phyloP scores from a whole-genome alignment of 2,797 vertebrate genomes.

The Trichosurus vulpecula region DNA sequence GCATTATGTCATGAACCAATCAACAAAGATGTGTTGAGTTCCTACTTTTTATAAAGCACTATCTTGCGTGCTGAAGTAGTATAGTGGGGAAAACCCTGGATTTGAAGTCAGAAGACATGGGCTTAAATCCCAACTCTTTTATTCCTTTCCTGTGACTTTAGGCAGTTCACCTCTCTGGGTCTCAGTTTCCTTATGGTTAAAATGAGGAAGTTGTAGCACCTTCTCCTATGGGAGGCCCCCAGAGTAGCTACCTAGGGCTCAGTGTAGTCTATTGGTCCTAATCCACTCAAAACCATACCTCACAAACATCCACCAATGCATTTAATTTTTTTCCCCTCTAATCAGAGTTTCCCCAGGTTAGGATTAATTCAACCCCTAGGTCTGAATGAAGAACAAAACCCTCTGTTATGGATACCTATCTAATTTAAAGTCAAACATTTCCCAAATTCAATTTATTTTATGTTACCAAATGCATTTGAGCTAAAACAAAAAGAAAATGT shows the following conservation, averaged over 20 bases:
- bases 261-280: background rate
- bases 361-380: background rate
- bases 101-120: background rate
- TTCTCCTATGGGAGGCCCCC: background rate
- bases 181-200: background rate
- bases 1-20: background rate
- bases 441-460: background rate
- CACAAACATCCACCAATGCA: background rate
- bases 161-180: background rate
- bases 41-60: background rate
- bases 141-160: background rate
- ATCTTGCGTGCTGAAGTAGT: background rate
- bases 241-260: background rate
- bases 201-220: background rate
- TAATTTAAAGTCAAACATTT: background rate
- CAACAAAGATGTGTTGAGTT: background rate
- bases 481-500: background rate
- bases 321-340: background rate
- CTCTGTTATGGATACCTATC: background rate
- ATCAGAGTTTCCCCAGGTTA: background rate
- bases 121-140: background rate
- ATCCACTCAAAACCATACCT: background rate
- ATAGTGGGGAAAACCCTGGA: background rate
- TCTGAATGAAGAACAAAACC: background rate
- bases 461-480: background rate